phyloP scores from a whole-genome alignment of 2,113 vertebrate species.

The Tauraco erythrolophus region DNA sequence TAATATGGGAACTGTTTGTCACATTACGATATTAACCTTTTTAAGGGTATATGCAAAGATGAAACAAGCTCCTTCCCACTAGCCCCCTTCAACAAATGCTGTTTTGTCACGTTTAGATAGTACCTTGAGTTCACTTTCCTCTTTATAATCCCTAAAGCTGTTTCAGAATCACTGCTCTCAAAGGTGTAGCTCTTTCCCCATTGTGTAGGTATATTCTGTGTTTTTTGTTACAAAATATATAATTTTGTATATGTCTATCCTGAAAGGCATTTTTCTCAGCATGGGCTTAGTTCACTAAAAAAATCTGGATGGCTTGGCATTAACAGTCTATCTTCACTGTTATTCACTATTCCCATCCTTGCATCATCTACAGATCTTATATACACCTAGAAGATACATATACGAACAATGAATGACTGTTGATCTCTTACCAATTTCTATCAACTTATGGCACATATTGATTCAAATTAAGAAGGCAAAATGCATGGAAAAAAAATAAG shows the following conservation, averaged over 20 bases:
- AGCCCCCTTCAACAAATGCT: neutral
- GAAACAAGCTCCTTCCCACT: neutral
- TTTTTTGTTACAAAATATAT: neutral
- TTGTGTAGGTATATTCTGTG: neutral
- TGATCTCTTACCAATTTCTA: neutral
- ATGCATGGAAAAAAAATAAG: neutral
- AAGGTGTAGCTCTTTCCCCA: neutral
- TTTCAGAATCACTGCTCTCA: neutral
- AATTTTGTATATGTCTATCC: neutral
- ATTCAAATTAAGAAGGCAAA: neutral
- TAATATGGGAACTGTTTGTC: neutral
- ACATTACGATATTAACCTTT: neutral
- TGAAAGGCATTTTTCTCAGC: neutral
- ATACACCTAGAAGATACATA: neutral
- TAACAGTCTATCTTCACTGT: neutral
- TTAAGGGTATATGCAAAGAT: neutral
- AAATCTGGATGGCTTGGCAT: neutral
- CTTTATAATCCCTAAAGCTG: neutral
- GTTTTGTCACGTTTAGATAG: neutral
- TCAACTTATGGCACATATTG: neutral
- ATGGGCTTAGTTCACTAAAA: neutral
- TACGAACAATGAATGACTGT: neutral
- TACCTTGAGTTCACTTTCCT: neutral
- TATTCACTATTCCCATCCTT: neutral
- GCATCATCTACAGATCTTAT: neutral